phyloP scores from a whole-genome alignment of 1,140 invertebrate species.

The Diuraphis noxia region DNA sequence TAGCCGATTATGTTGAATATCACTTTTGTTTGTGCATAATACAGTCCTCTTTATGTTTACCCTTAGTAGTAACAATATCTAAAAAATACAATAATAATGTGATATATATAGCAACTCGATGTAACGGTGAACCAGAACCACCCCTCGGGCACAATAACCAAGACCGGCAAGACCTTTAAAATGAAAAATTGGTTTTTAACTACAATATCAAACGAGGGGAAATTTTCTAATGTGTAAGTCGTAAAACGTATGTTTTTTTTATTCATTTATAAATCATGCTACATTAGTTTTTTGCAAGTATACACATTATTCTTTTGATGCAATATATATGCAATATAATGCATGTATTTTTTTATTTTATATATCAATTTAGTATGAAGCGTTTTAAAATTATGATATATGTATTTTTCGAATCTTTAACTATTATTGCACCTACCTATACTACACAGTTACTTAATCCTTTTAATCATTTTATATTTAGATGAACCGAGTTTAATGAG shows the following conservation, averaged over 20 bases:
- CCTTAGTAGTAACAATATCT: background rate
- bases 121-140: background rate
- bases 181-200: conserved; percentile 11
- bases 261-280: background rate
- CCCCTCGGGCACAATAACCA: background rate
- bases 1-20: background rate
- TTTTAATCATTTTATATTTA: background rate
- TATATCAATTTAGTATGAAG: background rate
- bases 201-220: background rate
- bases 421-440: too few relatives aligned
- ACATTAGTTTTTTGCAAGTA: background rate
- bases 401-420: background rate
- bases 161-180: background rate
- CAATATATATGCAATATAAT: too few relatives aligned
- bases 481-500: background rate
- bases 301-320: background rate
- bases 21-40: background rate
- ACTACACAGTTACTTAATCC: background rate
- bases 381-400: background rate
- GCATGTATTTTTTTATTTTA: background rate
- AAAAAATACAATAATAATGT: background rate
- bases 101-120: background rate
- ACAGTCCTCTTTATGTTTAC: background rate
- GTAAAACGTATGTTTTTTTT: background rate
- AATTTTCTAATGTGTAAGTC: background rate